Percentiles rank a stretch among this genome's conserved stretches.
Evolutionary conservation across 2,888 invertebrate species (phyloP).

Genomic region (Eurytoma californica): DNA sequence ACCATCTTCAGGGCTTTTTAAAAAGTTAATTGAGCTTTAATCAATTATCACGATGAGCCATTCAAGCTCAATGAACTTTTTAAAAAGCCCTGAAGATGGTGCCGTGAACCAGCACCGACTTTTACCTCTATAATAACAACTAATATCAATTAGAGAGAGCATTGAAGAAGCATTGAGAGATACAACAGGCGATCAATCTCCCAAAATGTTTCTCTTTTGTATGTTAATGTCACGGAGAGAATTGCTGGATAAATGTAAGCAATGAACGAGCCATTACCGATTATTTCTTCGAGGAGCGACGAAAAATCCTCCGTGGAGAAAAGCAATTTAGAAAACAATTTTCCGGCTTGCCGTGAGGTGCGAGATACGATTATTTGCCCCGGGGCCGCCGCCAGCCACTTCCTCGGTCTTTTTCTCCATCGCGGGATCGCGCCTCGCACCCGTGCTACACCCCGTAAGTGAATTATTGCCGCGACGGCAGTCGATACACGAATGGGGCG

Average conservation of each 20-base stretch:
- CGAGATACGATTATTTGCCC: constrained; percentile 44
- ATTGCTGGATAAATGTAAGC: constrained; percentile 6
- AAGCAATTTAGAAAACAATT: constrained; percentile 48
- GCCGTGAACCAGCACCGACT: too few relatives aligned
- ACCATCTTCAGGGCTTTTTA: too few relatives aligned
- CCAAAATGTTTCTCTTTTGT: too few relatives aligned
- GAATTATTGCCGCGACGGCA: constrained; percentile 63
- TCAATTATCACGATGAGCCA: too few relatives aligned
- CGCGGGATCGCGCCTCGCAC: neutral
- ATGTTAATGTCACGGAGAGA: neutral
- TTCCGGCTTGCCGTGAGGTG: constrained; percentile 36
- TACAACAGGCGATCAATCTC: too few relatives aligned
- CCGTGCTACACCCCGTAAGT: constrained; percentile 59
- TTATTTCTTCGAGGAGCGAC: neutral
- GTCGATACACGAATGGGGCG: constrained; percentile 66
- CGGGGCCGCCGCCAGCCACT: neutral
- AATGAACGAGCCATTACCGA: constrained; percentile 27
- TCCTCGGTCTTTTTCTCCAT: too few relatives aligned
- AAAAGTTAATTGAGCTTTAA: too few relatives aligned
- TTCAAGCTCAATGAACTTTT: too few relatives aligned
- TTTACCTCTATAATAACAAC: too few relatives aligned
- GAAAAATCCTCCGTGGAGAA: neutral
- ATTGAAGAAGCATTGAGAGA: too few relatives aligned
- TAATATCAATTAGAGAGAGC: too few relatives aligned
- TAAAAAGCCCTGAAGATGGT: too few relatives aligned